Conservation (phyloP, 2,113 vertebrate genomes). For the Cathartes aura region DNA sequence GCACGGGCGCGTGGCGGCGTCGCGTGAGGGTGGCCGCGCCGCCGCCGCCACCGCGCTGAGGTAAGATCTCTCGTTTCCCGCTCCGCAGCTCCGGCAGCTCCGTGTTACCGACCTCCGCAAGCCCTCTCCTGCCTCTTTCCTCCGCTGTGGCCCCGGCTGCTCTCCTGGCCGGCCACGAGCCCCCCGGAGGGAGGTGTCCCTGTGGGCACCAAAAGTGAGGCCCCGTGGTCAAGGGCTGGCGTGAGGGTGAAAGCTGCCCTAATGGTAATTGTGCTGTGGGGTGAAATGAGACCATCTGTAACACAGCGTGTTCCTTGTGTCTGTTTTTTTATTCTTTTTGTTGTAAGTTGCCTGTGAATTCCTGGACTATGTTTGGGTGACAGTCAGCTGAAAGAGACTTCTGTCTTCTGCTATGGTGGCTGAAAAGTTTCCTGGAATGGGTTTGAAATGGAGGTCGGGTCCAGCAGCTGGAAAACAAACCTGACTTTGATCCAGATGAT, state of each 20-base stretch:
- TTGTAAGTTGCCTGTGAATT: no score
- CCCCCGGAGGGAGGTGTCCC: fast-evolving
- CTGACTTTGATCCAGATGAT: no score
- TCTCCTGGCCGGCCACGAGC: fast-evolving
- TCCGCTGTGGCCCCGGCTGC: background rate
- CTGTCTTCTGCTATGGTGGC: fast-evolving
- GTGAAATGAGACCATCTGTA: no score
- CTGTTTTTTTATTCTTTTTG: fast-evolving
- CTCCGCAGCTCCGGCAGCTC: no score
- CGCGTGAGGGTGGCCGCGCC: fast-evolving
- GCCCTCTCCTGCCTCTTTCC: fast-evolving
- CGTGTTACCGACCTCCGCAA: fast-evolving
- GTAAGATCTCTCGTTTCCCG: background rate
- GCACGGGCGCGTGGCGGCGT: background rate
- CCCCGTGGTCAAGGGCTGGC: fast-evolving
- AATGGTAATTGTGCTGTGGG: fast-evolving
- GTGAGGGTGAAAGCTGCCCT: background rate
- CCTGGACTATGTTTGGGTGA: fast-evolving
- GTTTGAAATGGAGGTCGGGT: background rate
- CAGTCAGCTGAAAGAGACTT: fast-evolving
- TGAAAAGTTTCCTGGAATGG: fast-evolving
- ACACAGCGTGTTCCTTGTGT: fast-evolving
- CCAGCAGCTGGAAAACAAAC: background rate
- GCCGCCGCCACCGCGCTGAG: background rate
- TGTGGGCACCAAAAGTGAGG: fast-evolving